Percentiles rank a stretch among this genome's conserved stretches.
These are phyloP conservation scores for Galeopterus variegatus DNA, from an alignment of 2,113 vertebrate species.

Conservation along the genomic window DNA sequence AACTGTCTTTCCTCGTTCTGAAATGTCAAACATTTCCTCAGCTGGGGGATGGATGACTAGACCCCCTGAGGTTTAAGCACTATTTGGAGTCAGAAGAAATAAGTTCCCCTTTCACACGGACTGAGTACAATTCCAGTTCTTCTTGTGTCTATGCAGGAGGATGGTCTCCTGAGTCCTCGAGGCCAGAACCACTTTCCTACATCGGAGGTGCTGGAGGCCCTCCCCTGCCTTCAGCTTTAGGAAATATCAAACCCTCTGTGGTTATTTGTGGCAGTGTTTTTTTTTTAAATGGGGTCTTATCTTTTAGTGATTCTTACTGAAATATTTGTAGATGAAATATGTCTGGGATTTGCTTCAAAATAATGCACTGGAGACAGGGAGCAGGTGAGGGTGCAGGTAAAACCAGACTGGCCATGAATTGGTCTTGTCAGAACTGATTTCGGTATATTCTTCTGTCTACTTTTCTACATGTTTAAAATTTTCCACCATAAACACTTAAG, in stretches of 20 bases:
- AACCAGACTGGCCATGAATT: background rate
- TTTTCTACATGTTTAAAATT: background rate
- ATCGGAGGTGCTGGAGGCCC: background rate
- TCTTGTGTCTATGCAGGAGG: accelerated
- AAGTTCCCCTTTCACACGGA: background rate
- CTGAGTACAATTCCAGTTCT: accelerated
- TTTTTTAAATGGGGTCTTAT: background rate
- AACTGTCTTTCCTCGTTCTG: constrained; percentile 63
- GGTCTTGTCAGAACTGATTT: background rate
- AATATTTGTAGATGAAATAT: background rate
- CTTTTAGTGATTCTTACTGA: background rate
- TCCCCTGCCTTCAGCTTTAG: background rate
- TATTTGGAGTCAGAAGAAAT: background rate
- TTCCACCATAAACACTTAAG: background rate
- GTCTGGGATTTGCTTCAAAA: background rate
- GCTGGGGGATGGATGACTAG: constrained; percentile 16
- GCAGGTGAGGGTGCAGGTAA: background rate
- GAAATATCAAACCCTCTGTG: background rate
- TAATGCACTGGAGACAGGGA: background rate
- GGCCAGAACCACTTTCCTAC: background rate
- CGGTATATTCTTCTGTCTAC: background rate
- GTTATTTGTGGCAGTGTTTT: too few species aligned
- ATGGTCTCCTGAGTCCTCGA: background rate
- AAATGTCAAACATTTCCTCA: constrained; percentile 77
- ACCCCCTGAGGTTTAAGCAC: constrained; percentile 7